These are phyloP conservation scores for Myotis daubentonii DNA, from an alignment of 2,797 vertebrate genomes.

Conservation along the genomic window DNA sequence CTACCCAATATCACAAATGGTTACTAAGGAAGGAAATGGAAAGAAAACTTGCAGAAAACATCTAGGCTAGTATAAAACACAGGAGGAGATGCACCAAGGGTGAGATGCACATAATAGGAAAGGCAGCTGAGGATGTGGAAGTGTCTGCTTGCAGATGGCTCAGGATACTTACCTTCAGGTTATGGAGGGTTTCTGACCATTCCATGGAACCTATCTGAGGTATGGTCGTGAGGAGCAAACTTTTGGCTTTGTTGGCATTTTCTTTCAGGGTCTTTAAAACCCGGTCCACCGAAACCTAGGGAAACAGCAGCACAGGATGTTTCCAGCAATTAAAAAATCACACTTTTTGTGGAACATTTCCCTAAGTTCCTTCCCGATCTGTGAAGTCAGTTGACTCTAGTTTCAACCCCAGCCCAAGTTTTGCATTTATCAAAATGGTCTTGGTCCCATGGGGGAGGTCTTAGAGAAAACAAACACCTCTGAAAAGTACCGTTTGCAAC, in stretches of 20 bases:
- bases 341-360: neutral
- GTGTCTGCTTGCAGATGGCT: neutral
- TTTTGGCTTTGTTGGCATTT: constrained; percentile 98
- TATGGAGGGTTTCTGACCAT: constrained; percentile 91
- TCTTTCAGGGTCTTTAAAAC: constrained; percentile 97
- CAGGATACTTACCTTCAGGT: constrained; percentile 89
- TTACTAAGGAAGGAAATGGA: neutral
- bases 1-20: neutral
- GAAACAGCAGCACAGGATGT: constrained; percentile 59
- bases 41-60: neutral
- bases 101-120: neutral
- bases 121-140: neutral
- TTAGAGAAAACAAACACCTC: neutral
- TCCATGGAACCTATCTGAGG: constrained; percentile 95
- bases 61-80: neutral
- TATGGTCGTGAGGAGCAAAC: constrained; percentile 94
- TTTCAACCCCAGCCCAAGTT: neutral
- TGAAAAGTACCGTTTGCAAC: neutral
- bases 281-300: constrained; percentile 96
- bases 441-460: neutral
- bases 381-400: neutral
- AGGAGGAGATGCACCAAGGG: neutral
- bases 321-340: neutral
- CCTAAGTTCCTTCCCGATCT: neutral
- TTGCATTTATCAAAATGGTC: neutral